Evolutionary conservation across 2,113 vertebrate species (phyloP).

Genomic region (Haemorhous mexicanus): DNA sequence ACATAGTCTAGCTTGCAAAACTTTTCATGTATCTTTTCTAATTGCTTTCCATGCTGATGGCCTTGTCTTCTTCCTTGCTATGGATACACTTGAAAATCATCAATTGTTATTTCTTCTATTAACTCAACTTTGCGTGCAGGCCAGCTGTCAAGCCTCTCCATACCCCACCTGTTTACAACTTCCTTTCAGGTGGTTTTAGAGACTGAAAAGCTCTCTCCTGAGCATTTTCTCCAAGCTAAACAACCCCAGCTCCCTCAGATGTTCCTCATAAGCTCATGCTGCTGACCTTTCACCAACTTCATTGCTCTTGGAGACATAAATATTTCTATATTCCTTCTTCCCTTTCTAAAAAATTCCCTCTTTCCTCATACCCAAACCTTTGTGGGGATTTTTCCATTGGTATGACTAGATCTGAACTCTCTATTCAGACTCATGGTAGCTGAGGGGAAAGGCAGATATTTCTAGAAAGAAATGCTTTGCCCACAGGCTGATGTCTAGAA

Average conservation of each 20-base stretch:
- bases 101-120: too few species aligned
- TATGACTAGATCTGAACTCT: neutral
- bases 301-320: neutral
- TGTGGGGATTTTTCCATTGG: neutral
- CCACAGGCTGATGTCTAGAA: neutral
- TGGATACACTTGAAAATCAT: too few species aligned
- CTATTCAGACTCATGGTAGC: neutral
- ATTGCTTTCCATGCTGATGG: too few species aligned
- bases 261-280: neutral
- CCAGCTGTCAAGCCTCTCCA: too few species aligned
- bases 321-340: neutral
- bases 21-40: too few species aligned
- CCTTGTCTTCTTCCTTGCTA: too few species aligned
- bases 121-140: too few species aligned
- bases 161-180: neutral
- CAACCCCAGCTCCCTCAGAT: neutral
- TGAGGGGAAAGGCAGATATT: neutral
- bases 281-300: neutral
- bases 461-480: neutral
- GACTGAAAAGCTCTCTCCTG: accelerated
- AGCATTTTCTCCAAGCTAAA: neutral
- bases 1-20: too few species aligned
- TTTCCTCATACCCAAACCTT: neutral
- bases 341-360: neutral
- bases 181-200: neutral